These are phyloP conservation scores for Raphicerus campestris DNA, from an alignment of 2,113 vertebrate genomes.

Conservation along the genomic window DNA sequence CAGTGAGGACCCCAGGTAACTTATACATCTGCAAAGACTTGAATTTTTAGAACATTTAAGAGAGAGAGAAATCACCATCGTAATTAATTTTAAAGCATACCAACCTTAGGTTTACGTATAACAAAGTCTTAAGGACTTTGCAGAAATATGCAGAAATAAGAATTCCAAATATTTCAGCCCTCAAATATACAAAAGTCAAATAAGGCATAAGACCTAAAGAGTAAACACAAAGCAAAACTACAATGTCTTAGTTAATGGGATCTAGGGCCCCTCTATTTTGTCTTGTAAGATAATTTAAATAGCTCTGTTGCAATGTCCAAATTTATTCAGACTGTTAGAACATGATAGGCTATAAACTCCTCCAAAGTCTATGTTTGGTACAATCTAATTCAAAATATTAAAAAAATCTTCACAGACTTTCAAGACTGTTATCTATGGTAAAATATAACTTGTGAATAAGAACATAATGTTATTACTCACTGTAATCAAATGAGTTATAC, in stretches of 20 bases:
- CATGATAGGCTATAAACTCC: background rate
- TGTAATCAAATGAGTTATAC: too few relatives aligned
- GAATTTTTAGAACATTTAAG: background rate
- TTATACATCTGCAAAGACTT: background rate
- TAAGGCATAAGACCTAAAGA: slow-evolving; percentile 61
- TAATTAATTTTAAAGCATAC: background rate
- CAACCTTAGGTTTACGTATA: background rate
- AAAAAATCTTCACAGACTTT: background rate
- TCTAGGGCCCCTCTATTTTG: slow-evolving; percentile 44
- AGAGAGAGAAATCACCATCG: background rate
- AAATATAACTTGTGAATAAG: slow-evolving; percentile 30
- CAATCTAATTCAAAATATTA: background rate
- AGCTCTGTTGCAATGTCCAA: background rate
- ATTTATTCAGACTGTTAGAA: background rate
- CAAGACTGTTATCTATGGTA: background rate
- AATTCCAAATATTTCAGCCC: slow-evolving; percentile 69
- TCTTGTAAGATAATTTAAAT: slow-evolving; percentile 36
- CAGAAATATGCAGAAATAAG: background rate
- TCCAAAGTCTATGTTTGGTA: background rate
- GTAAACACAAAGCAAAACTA: slow-evolving; percentile 47
- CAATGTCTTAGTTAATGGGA: slow-evolving; percentile 66
- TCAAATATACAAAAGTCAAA: slow-evolving; percentile 60
- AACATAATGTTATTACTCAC: background rate
- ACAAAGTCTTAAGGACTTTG: background rate
- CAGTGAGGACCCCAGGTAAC: background rate